phyloP scores from a whole-genome alignment of 2,797 vertebrate genomes.

The Sebastolobus altivelis region DNA sequence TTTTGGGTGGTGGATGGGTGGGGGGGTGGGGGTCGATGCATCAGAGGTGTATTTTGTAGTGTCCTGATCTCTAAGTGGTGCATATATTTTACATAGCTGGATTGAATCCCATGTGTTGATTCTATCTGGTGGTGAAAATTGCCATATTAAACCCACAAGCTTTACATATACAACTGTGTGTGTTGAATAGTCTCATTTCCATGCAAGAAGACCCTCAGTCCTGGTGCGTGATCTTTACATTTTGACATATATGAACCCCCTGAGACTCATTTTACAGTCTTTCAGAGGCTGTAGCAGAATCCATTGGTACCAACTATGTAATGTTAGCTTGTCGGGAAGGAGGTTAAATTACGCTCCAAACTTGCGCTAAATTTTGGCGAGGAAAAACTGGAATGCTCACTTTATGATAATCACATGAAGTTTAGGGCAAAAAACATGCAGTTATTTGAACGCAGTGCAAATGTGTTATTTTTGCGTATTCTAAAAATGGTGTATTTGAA shows the following conservation, averaged over 20 bases:
- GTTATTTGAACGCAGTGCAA: no score
- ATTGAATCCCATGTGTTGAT: constrained; percentile 72
- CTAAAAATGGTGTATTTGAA: no score
- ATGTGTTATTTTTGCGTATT: no score
- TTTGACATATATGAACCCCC: neutral
- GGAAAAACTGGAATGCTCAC: fast-evolving
- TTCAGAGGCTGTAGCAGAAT: no score
- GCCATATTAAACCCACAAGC: constrained; percentile 78
- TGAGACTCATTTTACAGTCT: no score
- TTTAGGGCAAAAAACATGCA: no score
- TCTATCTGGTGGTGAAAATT: constrained; percentile 74
- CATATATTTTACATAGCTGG: constrained; percentile 63
- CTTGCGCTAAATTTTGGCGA: no score
- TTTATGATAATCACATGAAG: no score
- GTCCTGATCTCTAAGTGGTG: constrained; percentile 71
- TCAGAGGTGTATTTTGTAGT: constrained; percentile 66
- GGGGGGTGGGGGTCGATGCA: constrained; percentile 6
- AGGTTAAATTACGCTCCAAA: no score
- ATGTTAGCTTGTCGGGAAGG: no score
- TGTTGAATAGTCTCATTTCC: constrained; percentile 33
- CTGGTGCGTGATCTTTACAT: neutral
- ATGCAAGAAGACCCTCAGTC: neutral
- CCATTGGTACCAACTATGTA: no score
- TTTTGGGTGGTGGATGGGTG: neutral
- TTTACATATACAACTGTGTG: constrained; percentile 64